Base-by-base conservation (phyloP, 2,888 invertebrate species). In the Acanthosepion lycidas region DNA sequence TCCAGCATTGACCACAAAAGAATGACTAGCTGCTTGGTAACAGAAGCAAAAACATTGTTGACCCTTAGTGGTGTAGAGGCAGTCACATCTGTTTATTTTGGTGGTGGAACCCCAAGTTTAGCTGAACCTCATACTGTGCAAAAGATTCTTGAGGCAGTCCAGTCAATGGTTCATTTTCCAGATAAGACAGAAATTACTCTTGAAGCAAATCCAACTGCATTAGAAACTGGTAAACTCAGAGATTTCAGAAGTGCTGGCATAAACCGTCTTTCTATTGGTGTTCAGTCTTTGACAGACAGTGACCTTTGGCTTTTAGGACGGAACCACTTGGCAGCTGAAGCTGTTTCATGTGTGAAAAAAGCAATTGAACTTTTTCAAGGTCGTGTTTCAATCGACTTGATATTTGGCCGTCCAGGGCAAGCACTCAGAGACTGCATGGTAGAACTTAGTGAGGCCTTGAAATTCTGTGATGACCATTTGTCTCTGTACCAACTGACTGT, bases 361-460 rank as follows among this genome's bases (percentile, higher is more conserved):
- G 96, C 97, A 9, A 96, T 95, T 49, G 20, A 49, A 26, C 94
- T 97, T 55, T 97, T 96, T 95, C 96, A 96, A 15, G 96, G 96
- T 49, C 95, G 95, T 42, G 96, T 97, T 9, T 97, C 97, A 20
- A 95, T 97, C 6, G 97, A 97, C 95, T 91, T 97, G 33, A 97
- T 97, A 55, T 97, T 97, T 97, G 97, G 97, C 20, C 95, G 96
- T 91, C 97, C 97, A 20, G 95, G 95, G 6, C 97, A 97, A 95
- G 96, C 96, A 28, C 59, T 96, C 9, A 95, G 95, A 9, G 94
- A 94, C n/a, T 97, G 97, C 97, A 91, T 94, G 28, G 91, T 95
- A 92, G 97, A 97, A 94, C 95, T 97, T 33, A 94, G 96, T 33
- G 95, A 96, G 96, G 94, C 96, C 23, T 92, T 96, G 55, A 55